Evolutionary conservation across 2,888 invertebrate species (phyloP).

Genomic region (Drosophila nr. perissopoda): DNA sequence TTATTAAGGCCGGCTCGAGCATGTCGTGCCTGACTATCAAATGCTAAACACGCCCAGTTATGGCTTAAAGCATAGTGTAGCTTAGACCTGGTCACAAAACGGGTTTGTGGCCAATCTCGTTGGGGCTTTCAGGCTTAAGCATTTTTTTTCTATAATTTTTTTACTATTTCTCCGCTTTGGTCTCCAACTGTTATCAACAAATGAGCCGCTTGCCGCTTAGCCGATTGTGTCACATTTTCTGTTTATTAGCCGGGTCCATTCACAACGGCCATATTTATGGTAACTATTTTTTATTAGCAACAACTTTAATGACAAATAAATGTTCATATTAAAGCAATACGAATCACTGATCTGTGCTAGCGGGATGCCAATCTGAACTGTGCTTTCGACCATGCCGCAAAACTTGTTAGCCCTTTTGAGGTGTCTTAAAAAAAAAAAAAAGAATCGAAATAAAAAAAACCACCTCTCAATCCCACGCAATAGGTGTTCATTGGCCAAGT

Average conservation of each 20-base stretch:
- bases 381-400: conserved; percentile 12
- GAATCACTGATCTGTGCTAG: conserved; percentile 31
- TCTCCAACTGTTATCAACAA: conserved; percentile 75
- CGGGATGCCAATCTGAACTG: conserved; percentile 8
- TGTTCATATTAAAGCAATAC: conserved; percentile 50
- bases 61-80: conserved; percentile 35
- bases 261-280: conserved; percentile 59
- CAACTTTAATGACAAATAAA: conserved; percentile 63
- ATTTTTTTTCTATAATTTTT: background rate
- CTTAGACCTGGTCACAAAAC: conserved; percentile 28
- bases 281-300: conserved; percentile 60
- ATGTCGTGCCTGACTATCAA: conserved; percentile 51
- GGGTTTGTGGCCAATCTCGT: conserved; percentile 67
- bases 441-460: background rate
- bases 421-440: background rate
- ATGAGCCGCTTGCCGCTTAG: conserved; percentile 61
- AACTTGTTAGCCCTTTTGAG: conserved; percentile 69
- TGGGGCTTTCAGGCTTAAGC: conserved; percentile 13
- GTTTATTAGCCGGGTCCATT: conserved; percentile 54
- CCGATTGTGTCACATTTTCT: conserved; percentile 73
- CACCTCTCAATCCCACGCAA: conserved; percentile 46
- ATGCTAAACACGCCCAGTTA: conserved; percentile 71
- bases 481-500: conserved; percentile 43
- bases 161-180: conserved; percentile 26
- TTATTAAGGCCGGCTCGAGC: conserved; percentile 63